Percentiles rank a stretch among this genome's conserved stretches.
Evolutionary conservation across 2,113 vertebrate genomes (phyloP).

Genomic region (Pangasianodon gigas): DNA sequence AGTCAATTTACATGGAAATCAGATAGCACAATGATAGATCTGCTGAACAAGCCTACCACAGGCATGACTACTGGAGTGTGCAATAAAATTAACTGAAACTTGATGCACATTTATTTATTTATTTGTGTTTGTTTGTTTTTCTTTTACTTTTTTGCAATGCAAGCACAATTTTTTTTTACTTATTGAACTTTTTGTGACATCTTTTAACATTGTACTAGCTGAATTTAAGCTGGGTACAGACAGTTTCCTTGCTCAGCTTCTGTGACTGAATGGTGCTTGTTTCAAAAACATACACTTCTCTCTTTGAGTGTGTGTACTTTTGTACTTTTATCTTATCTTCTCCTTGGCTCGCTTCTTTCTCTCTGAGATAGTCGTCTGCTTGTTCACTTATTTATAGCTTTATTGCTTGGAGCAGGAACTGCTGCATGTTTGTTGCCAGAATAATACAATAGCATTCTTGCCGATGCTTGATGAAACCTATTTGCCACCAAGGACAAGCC

Average conservation of each 20-base stretch:
- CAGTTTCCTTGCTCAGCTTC: neutral
- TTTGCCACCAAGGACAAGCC: neutral
- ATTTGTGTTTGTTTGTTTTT: neutral
- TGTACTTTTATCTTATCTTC: neutral
- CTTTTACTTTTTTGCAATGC: neutral
- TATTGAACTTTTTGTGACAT: neutral
- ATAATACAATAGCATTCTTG: slow-evolving; percentile 6
- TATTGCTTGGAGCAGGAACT: slow-evolving; percentile 14
- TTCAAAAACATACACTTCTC: neutral
- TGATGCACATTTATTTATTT: neutral
- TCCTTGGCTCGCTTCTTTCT: neutral
- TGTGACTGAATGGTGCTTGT: neutral
- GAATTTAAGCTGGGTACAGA: neutral
- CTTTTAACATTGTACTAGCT: neutral
- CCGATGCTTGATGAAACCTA: neutral
- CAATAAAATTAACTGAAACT: neutral
- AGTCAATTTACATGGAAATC: slow-evolving; percentile 39
- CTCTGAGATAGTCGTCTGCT: neutral
- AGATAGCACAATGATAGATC: neutral
- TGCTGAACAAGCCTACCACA: neutral
- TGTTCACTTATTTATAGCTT: slow-evolving; percentile 33
- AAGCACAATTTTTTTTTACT: neutral
- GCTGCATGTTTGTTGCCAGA: slow-evolving; percentile 24
- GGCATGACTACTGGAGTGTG: neutral
- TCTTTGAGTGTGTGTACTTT: neutral